Evolutionary conservation across 2,113 vertebrate species (phyloP), one percentile per base, ranked within the genome.

Genomic region (Gymnogyps californianus): DNA sequence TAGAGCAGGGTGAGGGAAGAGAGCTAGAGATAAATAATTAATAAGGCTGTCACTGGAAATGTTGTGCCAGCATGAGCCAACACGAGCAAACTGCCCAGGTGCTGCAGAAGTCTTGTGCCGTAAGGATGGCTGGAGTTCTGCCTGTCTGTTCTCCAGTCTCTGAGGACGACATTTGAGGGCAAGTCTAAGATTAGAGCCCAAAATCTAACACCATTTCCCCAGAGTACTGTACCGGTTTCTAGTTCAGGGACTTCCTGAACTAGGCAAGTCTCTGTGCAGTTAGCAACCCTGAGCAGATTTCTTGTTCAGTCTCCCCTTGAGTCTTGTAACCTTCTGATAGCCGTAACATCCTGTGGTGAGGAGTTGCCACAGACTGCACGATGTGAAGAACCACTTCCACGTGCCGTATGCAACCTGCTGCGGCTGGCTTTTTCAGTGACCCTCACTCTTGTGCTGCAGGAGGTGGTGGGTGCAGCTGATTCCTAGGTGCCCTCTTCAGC

Each of bases 111-210:
- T 54, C 51, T 55, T 54, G 31, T 2, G 1, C 21, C 2, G 0
- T 57, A 46, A 90, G 72, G 57, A 49, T 1, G 5, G 38, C 61
- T 31, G 16, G 32, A 93, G 31, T 36, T 91, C 21, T 52, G 8
- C 24, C 49, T 84, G 14, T 55, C 42, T 92, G 9, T 62, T 34
- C 83, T 81, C 16, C 40, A 13, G 28, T 42, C 58, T 90, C 86
- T 38, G 46, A 74, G 57, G 57, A 44, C 76, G 81, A 71, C 31
- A 44, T 51, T 76, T 94, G 47, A 93, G 89, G 77, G 26, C 54
- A 89, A 72, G 36, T 54, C 78, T 70, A 87, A 92, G 80, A 74
- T 92, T 83, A 89, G 79, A 92, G 49, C 71, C 58, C 10, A 24
- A 89, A 91, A 69, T 93, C 47, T 18, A 65, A 36, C 57, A 59